These are phyloP conservation scores for Myrmophylax atrothorax DNA, from an alignment of 2,113 vertebrate species.

Conservation along the genomic window DNA sequence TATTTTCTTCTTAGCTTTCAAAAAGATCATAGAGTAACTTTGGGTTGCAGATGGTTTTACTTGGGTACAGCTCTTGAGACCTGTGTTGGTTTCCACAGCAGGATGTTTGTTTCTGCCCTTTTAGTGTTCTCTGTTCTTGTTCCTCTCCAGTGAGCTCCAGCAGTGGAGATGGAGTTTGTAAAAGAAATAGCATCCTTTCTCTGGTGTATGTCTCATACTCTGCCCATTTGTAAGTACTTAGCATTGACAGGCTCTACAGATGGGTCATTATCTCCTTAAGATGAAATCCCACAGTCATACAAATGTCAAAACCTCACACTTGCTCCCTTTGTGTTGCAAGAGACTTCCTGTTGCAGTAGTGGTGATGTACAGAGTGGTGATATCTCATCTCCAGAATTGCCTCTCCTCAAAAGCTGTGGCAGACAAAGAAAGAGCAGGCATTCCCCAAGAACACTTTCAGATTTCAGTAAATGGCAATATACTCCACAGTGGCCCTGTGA, in stretches of 20 bases:
- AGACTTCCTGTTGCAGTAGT: neutral
- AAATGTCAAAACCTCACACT: neutral
- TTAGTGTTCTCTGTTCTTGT: neutral
- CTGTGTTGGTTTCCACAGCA: neutral
- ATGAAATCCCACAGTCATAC: neutral
- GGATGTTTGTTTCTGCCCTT: neutral
- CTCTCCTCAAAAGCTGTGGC: neutral
- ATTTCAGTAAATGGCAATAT: neutral
- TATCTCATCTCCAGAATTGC: neutral
- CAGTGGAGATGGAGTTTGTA: neutral
- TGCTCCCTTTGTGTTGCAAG: neutral
- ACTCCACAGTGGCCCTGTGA: neutral
- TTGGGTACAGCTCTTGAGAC: neutral
- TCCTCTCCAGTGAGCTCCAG: neutral
- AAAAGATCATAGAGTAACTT: neutral
- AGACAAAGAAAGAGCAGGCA: neutral
- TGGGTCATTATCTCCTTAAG: neutral
- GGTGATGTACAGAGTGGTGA: neutral
- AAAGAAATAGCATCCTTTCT: neutral
- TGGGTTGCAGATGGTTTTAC: neutral
- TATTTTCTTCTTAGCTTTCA: neutral
- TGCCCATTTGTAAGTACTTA: slow-evolving; percentile 20
- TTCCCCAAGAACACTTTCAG: neutral
- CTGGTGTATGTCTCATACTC: neutral
- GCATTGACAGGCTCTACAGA: neutral